Conservation (phyloP, 2,113 vertebrate species). For the Megaleporinus macrocephalus region DNA sequence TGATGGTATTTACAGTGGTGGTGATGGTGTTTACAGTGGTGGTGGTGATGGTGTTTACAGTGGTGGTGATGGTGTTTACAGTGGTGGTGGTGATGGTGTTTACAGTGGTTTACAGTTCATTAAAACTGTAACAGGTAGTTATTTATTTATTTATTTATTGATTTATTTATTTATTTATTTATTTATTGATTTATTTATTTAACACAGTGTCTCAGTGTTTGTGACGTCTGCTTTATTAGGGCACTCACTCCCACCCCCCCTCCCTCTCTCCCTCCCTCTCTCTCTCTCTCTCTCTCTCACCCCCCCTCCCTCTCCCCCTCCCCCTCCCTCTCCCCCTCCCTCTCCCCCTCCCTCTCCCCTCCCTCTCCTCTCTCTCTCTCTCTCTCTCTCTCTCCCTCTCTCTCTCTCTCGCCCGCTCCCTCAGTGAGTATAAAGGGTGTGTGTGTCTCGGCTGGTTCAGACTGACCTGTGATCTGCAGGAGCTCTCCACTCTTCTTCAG, state of each 20-base stretch:
- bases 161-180: too few relatives aligned
- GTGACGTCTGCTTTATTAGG: not conserved
- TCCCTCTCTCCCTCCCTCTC: not conserved
- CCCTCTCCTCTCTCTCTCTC: not conserved
- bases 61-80: too few relatives aligned
- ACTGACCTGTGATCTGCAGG: not conserved
- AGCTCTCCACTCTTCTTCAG: too few relatives aligned
- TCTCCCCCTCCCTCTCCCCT: not conserved
- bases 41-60: too few relatives aligned
- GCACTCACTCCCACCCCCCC: not conserved
- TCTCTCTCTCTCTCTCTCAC: not conserved
- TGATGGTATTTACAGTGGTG: too few relatives aligned
- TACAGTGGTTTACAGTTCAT: too few relatives aligned
- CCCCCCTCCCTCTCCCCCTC: not conserved
- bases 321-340: not conserved
- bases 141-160: too few relatives aligned
- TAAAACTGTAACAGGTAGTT: too few relatives aligned
- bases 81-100: too few relatives aligned
- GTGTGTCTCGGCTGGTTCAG: not conserved
- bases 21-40: too few relatives aligned
- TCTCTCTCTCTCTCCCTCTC: not conserved
- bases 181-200: too few relatives aligned
- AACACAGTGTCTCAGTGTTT: too few relatives aligned
- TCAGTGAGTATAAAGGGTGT: not conserved
- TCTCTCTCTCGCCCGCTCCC: not conserved